phyloP scores from a whole-genome alignment of 2,888 invertebrate genomes.

The Sympetrum striolatum region DNA sequence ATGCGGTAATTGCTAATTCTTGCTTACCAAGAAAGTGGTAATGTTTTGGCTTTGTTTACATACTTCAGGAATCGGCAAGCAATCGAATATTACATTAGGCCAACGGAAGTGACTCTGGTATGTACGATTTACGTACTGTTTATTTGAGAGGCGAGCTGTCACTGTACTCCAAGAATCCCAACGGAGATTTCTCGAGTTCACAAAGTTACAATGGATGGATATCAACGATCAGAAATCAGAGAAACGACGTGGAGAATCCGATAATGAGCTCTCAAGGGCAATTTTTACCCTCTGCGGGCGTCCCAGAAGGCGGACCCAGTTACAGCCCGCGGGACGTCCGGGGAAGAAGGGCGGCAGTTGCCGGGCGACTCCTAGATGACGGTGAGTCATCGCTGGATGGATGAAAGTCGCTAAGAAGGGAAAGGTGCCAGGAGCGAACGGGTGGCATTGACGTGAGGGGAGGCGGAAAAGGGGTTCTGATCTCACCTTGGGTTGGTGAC shows the following conservation, averaged over 20 bases:
- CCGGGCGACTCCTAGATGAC: conserved; percentile 4
- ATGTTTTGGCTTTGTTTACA: no score
- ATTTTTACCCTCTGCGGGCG: background rate
- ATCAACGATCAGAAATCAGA: background rate
- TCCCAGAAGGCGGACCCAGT: background rate
- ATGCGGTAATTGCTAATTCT: no score
- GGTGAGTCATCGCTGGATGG: conserved; percentile 1
- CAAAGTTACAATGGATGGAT: background rate
- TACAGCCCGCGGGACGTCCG: background rate
- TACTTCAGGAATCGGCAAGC: no score
- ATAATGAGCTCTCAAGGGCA: no score
- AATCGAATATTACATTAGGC: no score
- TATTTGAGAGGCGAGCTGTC: no score
- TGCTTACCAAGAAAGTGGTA: no score
- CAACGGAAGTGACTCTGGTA: no score
- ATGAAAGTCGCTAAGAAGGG: background rate
- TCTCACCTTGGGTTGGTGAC: background rate
- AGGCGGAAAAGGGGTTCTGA: background rate
- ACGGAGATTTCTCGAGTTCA: no score
- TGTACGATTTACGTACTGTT: no score
- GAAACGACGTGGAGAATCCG: background rate
- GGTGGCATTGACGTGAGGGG: background rate
- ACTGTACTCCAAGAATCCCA: no score
- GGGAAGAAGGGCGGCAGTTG: background rate
- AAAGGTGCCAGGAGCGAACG: background rate